Evolutionary conservation across 1,140 invertebrate genomes (phyloP).

Genomic region (Drosophila hydei): DNA sequence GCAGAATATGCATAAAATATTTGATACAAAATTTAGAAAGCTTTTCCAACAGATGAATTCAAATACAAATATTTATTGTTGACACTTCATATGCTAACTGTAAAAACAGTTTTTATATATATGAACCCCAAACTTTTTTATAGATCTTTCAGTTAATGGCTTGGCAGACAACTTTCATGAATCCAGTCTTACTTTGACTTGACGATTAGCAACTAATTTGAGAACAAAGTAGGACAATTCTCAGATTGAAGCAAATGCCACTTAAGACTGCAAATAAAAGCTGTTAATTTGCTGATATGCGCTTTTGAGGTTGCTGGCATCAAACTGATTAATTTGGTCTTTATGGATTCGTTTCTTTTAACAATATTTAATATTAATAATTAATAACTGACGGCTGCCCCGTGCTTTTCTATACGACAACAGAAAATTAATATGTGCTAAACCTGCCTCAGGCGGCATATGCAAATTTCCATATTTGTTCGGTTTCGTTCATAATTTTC

Average conservation of each 20-base stretch:
- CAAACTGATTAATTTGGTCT: slow-evolving; percentile 67
- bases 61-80: no score
- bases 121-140: background rate
- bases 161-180: background rate
- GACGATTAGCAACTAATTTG: slow-evolving; percentile 49
- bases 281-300: slow-evolving; percentile 62
- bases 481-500: slow-evolving; percentile 72
- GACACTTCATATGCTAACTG: background rate
- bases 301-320: slow-evolving; percentile 47
- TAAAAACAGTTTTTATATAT: background rate
- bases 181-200: slow-evolving; percentile 3
- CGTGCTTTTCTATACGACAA: slow-evolving; percentile 31
- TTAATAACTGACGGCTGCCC: slow-evolving; percentile 52
- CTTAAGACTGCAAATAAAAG: slow-evolving; percentile 51
- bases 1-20: background rate
- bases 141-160: background rate
- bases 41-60: no score
- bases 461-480: slow-evolving; percentile 66
- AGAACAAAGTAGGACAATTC: slow-evolving; percentile 36
- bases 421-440: slow-evolving; percentile 44
- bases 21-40: no score
- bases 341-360: slow-evolving; percentile 33
- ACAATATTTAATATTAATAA: slow-evolving; percentile 70
- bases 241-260: slow-evolving; percentile 43
- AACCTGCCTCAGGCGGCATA: slow-evolving; percentile 62